phyloP scores from a whole-genome alignment of 1,140 invertebrate species.

The Galleria mellonella region DNA sequence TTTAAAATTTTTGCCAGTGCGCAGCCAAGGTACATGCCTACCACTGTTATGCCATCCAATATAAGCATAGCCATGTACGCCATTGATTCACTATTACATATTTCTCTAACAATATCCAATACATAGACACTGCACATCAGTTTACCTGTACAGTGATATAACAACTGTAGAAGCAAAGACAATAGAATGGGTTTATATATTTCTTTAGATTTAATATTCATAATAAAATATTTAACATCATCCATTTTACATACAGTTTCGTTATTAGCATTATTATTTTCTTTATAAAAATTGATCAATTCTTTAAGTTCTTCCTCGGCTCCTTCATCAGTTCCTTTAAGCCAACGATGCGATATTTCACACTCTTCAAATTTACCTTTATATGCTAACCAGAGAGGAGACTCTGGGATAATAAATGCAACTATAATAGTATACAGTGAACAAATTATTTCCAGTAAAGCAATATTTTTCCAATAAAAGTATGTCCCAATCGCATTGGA shows the following conservation, averaged over 20 bases:
- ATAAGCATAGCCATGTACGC: constrained; percentile 27
- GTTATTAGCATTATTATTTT: constrained; percentile 23
- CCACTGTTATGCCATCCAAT: constrained; percentile 28
- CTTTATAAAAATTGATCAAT: background rate
- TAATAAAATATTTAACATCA: no score
- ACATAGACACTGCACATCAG: no score
- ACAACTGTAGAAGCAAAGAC: no score
- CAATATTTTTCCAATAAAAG: constrained; percentile 30
- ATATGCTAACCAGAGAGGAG: constrained; percentile 18
- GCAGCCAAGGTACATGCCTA: constrained; percentile 25
- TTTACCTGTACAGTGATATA: no score
- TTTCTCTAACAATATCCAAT: no score
- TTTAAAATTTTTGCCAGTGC: constrained; percentile 18
- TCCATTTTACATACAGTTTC: no score
- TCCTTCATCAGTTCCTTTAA: constrained; percentile 7
- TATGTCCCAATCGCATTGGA: constrained; percentile 31
- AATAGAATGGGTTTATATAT: no score
- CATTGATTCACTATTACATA: no score
- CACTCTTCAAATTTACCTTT: constrained; percentile 19
- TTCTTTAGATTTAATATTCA: no score
- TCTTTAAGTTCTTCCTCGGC: constrained; percentile 17
- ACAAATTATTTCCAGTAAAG: constrained; percentile 10
- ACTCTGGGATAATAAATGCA: constrained; percentile 17
- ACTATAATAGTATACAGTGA: constrained; percentile 11
- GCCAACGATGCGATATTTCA: constrained; percentile 8